Conservation (phyloP, 2,113 vertebrate genomes). For the Nibea albiflora region DNA sequence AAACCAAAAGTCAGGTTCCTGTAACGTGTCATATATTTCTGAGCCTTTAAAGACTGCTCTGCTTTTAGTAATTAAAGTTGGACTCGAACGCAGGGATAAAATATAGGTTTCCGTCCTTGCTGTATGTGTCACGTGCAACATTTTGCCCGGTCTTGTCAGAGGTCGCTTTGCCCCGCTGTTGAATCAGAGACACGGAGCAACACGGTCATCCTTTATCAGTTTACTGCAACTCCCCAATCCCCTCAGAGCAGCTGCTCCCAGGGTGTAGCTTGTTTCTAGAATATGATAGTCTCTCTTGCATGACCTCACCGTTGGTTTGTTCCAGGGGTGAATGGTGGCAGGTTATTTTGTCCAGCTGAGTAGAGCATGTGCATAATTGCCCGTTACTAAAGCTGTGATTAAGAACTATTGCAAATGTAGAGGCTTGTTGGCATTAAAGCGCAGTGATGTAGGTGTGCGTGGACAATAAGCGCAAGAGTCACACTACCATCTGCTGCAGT, state of each 20-base stretch:
- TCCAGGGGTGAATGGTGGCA: slow-evolving; percentile 20
- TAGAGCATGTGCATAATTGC: background rate
- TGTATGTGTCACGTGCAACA: background rate
- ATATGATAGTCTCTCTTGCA: slow-evolving; percentile 4
- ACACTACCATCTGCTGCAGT: slow-evolving; percentile 35
- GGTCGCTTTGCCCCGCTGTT: background rate
- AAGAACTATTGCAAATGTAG: background rate
- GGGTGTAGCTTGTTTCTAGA: slow-evolving; percentile 52
- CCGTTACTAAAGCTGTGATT: slow-evolving; percentile 5
- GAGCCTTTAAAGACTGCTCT: background rate
- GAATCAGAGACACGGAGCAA: slow-evolving; percentile 20
- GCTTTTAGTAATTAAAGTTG: slow-evolving; percentile 1
- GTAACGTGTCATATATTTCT: slow-evolving; percentile 12
- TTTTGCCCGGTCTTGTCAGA: slow-evolving; percentile 9
- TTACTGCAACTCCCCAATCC: slow-evolving; percentile 18
- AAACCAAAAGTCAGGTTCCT: slow-evolving; percentile 29
- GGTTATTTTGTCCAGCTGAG: slow-evolving; percentile 23
- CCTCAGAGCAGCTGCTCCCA: slow-evolving; percentile 45
- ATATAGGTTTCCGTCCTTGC: background rate
- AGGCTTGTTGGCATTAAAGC: slow-evolving; percentile 14
- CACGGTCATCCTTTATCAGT: slow-evolving; percentile 39
- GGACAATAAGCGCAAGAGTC: background rate
- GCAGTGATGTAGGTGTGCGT: background rate
- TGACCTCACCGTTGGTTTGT: slow-evolving; percentile 48
- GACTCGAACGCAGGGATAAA: background rate